Evolutionary conservation across 2,113 vertebrate genomes (phyloP).

Genomic region (Myocastor coypus): DNA sequence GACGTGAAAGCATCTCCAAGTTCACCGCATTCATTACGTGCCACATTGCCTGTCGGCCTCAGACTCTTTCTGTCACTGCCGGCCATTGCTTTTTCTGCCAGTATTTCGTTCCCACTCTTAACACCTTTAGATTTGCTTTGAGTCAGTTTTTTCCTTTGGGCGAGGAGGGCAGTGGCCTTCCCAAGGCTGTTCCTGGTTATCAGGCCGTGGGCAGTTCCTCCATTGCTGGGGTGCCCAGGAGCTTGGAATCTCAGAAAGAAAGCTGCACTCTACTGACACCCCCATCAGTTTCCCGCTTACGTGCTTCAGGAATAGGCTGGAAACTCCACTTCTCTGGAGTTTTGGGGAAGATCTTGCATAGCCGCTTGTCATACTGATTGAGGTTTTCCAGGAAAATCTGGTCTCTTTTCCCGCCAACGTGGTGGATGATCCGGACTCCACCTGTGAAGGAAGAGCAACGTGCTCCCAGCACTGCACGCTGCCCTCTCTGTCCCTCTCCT

Average conservation of each 20-base stretch:
- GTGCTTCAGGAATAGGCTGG: conserved; percentile 64
- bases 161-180: background rate
- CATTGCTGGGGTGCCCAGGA: background rate
- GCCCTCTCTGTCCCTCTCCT: no score
- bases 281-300: conserved; percentile 72
- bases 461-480: no score
- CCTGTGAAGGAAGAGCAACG: conserved; percentile 78
- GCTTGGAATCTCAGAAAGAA: background rate
- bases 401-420: conserved; percentile 75
- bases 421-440: conserved; percentile 81
- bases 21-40: background rate
- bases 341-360: conserved; percentile 82
- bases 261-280: background rate
- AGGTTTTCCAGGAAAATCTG: conserved; percentile 85
- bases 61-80: background rate
- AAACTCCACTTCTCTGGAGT: conserved; percentile 82
- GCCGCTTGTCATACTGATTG: conserved; percentile 83
- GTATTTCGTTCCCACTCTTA: background rate
- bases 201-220: background rate
- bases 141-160: conserved; percentile 16
- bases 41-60: background rate
- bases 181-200: background rate
- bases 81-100: background rate
- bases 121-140: conserved; percentile 34
- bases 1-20: background rate